A percentile compares a stretch with the other conserved stretches of the same genome.
These are phyloP conservation scores for Pinna nobilis DNA, from an alignment of 1,140 invertebrate genomes.

Conservation along the genomic window DNA sequence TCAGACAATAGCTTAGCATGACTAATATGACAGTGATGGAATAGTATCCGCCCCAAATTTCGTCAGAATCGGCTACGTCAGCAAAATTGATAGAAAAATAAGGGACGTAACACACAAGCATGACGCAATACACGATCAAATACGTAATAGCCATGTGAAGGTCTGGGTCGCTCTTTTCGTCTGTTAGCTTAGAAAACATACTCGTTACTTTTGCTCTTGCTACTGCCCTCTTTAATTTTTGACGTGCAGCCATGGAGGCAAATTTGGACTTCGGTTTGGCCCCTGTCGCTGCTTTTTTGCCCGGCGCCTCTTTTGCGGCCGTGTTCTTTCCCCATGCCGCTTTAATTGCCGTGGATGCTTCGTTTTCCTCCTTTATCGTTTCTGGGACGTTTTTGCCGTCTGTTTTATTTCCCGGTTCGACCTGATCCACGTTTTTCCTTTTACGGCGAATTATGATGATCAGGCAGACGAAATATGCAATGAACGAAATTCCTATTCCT, in stretches of 20 bases:
- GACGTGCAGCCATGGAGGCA: neutral
- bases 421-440: constrained; percentile 13
- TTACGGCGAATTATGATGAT: constrained; percentile 10
- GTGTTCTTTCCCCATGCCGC: neutral
- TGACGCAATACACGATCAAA: constrained; percentile 15
- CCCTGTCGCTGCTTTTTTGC: neutral
- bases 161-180: constrained; percentile 29
- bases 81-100: constrained; percentile 28
- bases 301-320: neutral
- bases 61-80: neutral
- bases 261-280: constrained; percentile 6
- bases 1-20: constrained; percentile 33
- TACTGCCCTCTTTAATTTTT: constrained; percentile 38
- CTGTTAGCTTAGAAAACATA: constrained; percentile 19
- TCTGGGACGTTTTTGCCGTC: constrained; percentile 4
- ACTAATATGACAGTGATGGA: constrained; percentile 28
- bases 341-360: neutral
- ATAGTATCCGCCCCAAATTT: constrained; percentile 33
- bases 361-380: neutral
- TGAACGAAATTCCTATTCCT: constrained; percentile 18
- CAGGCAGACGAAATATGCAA: constrained; percentile 1
- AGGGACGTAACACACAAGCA: constrained; percentile 23
- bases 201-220: constrained; percentile 24
- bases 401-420: neutral
- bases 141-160: constrained; percentile 31